phyloP scores from a whole-genome alignment of 2,113 vertebrate genomes.

The Strix aluco region DNA sequence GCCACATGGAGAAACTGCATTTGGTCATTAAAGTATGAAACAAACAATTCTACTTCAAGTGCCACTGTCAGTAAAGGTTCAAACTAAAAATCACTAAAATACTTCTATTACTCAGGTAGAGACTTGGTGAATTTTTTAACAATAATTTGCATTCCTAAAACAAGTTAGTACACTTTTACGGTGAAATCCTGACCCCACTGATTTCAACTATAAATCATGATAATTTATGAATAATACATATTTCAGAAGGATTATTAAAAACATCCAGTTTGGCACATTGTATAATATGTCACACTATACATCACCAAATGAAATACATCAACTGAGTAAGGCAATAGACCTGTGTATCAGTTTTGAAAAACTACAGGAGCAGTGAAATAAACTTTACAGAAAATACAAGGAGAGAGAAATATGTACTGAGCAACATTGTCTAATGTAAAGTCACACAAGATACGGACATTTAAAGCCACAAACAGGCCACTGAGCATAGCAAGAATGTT shows the following conservation, averaged over 20 bases:
- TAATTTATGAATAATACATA: background rate
- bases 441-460: background rate
- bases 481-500: background rate
- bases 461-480: background rate
- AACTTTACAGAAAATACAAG: background rate
- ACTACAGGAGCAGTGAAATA: background rate
- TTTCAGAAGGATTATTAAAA: background rate
- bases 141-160: background rate
- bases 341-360: background rate
- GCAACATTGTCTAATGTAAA: background rate
- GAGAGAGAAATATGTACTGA: background rate
- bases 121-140: background rate
- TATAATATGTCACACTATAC: background rate
- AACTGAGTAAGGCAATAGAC: background rate
- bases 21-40: background rate
- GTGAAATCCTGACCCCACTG: background rate
- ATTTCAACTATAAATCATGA: background rate
- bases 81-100: background rate
- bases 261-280: background rate
- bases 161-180: background rate
- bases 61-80: background rate
- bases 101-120: background rate
- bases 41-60: background rate
- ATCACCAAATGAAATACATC: background rate
- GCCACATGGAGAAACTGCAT: background rate